Conservation (phyloP, 2,113 vertebrate genomes). For the Cheirogaleus medius region DNA sequence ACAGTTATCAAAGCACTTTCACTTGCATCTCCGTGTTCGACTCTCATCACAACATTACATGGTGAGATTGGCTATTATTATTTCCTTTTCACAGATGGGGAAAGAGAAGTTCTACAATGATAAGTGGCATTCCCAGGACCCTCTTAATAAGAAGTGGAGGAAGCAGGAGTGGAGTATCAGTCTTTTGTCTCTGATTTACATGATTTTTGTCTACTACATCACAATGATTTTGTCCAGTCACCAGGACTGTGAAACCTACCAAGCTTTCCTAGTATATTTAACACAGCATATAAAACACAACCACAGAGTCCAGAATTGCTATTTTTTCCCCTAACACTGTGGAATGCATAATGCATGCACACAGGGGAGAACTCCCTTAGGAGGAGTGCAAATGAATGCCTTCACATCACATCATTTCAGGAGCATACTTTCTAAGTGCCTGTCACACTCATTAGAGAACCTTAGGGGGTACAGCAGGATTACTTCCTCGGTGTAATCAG, state of each 20-base stretch:
- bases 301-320: neutral
- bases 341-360: neutral
- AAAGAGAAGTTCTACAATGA: neutral
- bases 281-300: neutral
- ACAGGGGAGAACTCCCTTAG: neutral
- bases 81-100: neutral
- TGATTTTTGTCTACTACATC: neutral
- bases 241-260: neutral
- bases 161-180: neutral
- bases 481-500: neutral
- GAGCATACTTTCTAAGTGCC: neutral
- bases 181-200: neutral
- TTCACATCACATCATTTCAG: conserved; percentile 17
- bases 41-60: neutral
- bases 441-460: conserved; percentile 28
- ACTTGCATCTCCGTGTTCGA: neutral
- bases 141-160: neutral
- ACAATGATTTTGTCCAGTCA: neutral
- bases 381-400: conserved; percentile 34
- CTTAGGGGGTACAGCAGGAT: neutral
- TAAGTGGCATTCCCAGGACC: neutral
- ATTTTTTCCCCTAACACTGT: neutral
- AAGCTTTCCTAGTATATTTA: neutral
- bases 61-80: neutral
- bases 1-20: neutral